Evolutionary conservation across 2,888 invertebrate species (phyloP), one percentile per base, ranked within the genome.

Genomic region (Volucella zonaria): DNA sequence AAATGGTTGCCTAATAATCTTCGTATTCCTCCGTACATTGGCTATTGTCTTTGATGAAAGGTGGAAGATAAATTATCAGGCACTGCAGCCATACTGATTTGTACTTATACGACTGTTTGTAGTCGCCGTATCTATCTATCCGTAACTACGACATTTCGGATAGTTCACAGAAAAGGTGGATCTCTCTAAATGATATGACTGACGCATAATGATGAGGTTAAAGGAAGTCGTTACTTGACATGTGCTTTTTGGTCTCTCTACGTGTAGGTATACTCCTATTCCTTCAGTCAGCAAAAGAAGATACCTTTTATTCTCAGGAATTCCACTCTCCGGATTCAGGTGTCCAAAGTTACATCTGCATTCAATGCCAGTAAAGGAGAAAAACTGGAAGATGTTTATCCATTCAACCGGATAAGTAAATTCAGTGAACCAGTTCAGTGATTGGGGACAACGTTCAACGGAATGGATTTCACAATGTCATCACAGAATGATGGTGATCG

Each of bases 331-430:
- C 38, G 31, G 8, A 23, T 68, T 67, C 68, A 56, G 42, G 18
- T 56, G 59, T 58, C 45, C 43, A 42, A 49, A 42, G 51, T 14
- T 67, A 67, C 78, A 75, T 66, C 75, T 80, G 74, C 75, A 83
- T 49, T 54, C 38, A 70, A 38, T 42, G 14, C 31, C 31, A 31
- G 14, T 6, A n/a, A n/a, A 12, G 14, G n/a, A 8, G 8, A 42
- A 15, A 58, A 49, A 52, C 31, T 31, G 61, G 15, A 61, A 61
- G 83, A 83, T 80, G 54, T 49, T 80, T 76, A 83, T 75, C 80
- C 83, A 76, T 70, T 83, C 75, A 38, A 75, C 80, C 80, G 83
- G 83, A 80, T 83, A 83, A 83, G 75, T 80, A 80, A 80, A 83
- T 83, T 80, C 83, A 83, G 43, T 83, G 80, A 83, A 80, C 83